Percentiles rank a stretch among this genome's conserved stretches.
Evolutionary conservation across 1,140 invertebrate species (phyloP).

Genomic region (Aculops lycopersici): DNA sequence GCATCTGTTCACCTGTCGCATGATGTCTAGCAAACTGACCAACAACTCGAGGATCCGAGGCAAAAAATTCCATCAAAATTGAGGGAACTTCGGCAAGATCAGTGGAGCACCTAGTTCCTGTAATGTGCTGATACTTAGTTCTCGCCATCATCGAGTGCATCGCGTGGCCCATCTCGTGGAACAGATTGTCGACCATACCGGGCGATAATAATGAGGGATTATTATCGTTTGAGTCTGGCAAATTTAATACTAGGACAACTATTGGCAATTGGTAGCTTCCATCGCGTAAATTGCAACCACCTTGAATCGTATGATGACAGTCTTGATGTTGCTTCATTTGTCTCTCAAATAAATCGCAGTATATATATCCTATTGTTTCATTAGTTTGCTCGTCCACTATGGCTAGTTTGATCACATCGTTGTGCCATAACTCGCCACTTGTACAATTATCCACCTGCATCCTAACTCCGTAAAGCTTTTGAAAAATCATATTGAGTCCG

Average conservation of each 20-base stretch:
- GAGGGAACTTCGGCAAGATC: slow-evolving; percentile 96
- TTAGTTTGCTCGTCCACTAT: slow-evolving; percentile 32
- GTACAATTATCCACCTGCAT: slow-evolving; percentile 32
- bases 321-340: slow-evolving; percentile 69
- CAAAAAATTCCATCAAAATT: slow-evolving; percentile 92
- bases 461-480: slow-evolving; percentile 40
- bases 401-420: slow-evolving; percentile 55
- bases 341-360: slow-evolving; percentile 82
- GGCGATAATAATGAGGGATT: slow-evolving; percentile 42
- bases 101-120: slow-evolving; percentile 75
- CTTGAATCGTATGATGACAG: slow-evolving; percentile 89
- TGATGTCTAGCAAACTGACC: slow-evolving; percentile 61
- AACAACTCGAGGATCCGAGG: slow-evolving; percentile 50
- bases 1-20: slow-evolving; percentile 49
- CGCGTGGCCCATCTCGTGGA: slow-evolving; percentile 97
- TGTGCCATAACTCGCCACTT: slow-evolving; percentile 46
- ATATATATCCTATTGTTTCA: slow-evolving; percentile 67
- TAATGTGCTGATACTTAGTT: slow-evolving; percentile 80
- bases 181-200: slow-evolving; percentile 66
- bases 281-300: slow-evolving; percentile 42
- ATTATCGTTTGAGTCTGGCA: slow-evolving; percentile 27
- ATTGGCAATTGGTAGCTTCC: slow-evolving; percentile 22
- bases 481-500: slow-evolving; percentile 51
- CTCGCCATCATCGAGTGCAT: slow-evolving; percentile 91
- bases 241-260: slow-evolving; percentile 69